Base-by-base conservation (phyloP, 2,797 vertebrate species). In the Urophycis tenuis region DNA sequence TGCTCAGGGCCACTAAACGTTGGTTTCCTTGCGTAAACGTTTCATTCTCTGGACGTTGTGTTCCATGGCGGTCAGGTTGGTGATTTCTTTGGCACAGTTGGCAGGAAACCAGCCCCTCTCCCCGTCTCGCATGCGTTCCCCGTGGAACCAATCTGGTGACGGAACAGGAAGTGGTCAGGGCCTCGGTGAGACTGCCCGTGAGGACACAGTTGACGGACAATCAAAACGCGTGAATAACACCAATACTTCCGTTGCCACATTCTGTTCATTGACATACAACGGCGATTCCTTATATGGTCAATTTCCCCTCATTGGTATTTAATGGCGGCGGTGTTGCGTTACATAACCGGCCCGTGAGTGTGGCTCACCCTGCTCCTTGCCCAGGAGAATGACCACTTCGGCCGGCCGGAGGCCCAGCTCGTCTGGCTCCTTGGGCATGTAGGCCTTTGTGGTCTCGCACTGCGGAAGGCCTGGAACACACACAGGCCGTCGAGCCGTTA, bases 61-160 rank as follows among this genome's bases (percentile, higher is more conserved):
- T 81, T 96, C 94, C 32, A 95, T 95, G 0, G 94, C 92, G 0
- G 81, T 75, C 0, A 86, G 94, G 87, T 91, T 93, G 3, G 96
- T 99, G 92, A 99, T 99, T 86, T 88, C 88, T 32, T 88, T 93
- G 41, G 95, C 94, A 1, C 94, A 94, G 80, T 81, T 85, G 32
- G 93, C 91, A 0, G 97, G 97, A 79, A 99, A 99, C 98, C 98
- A 99, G 81, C 98, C 98, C 0, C 70, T 87, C 78, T 95, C 94
- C 0, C 96, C 97, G 0, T 99, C 97, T 1, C 96, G 86, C 81
- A 99, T 94, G 35, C 97, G 86, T 86, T 98, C 97, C 0, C 96
- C 98, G 0, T 94, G 93, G 76, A 90, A 92, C 96, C 96, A 98
- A 5, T 91, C 98, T 98, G 31, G 31, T 5, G 77, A 39, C 71